These are phyloP conservation scores for Thymelicus lineola DNA, from an alignment of 2,888 invertebrate genomes.

Conservation along the genomic window DNA sequence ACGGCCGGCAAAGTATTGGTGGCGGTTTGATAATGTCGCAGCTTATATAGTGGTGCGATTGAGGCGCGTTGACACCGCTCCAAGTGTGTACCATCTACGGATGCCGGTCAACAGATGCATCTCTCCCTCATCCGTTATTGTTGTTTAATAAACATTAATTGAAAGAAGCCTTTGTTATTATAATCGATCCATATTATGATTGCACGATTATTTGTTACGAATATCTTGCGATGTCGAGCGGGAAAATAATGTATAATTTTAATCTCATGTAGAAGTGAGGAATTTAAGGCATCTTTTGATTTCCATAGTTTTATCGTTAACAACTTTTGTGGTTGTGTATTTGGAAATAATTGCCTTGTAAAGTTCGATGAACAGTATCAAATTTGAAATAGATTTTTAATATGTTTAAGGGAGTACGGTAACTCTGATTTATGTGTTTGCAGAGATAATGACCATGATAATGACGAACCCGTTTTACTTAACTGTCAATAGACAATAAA, in stretches of 20 bases:
- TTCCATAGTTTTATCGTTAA: too few species aligned
- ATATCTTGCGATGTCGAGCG: background rate
- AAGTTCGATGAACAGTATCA: too few species aligned
- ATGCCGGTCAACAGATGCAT: constrained; percentile 44
- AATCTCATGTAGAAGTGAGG: background rate
- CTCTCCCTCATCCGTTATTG: constrained; percentile 4
- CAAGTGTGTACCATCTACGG: constrained; percentile 61
- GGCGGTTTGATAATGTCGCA: constrained; percentile 66
- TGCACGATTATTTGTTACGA: constrained; percentile 6
- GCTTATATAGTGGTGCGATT: constrained; percentile 69
- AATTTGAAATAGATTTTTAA: too few species aligned
- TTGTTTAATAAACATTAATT: constrained; percentile 27
- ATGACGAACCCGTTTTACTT: too few species aligned
- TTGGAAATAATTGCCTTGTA: too few species aligned
- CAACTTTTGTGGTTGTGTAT: too few species aligned
- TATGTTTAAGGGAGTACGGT: too few species aligned
- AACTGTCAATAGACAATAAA: too few species aligned
- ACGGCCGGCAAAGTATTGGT: constrained; percentile 79
- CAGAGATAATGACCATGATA: too few species aligned
- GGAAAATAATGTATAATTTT: background rate
- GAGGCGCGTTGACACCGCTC: constrained; percentile 63
- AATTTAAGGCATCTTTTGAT: background rate
- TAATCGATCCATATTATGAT: constrained; percentile 1
- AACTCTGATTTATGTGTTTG: too few species aligned
- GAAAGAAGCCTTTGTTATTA: constrained; percentile 8